Evolutionary conservation across 2,888 invertebrate species (phyloP).

Genomic region (Furcula furcula): DNA sequence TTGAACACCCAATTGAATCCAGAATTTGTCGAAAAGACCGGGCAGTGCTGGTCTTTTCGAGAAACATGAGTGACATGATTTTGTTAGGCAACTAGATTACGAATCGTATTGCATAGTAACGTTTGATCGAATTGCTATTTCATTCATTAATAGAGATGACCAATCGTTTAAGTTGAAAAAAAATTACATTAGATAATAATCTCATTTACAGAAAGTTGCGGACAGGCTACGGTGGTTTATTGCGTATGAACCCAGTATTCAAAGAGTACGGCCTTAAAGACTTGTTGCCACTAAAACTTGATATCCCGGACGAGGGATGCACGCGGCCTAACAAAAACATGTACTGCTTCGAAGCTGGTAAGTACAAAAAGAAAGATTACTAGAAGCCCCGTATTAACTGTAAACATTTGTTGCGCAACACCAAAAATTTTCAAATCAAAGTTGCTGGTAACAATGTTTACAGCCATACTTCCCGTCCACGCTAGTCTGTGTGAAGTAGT

Average conservation of each 20-base stretch:
- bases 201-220: conserved; percentile 85
- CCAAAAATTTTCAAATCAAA: too few species aligned
- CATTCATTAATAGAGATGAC: too few species aligned
- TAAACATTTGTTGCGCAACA: not conserved
- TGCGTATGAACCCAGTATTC: conserved; percentile 95
- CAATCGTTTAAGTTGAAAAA: too few species aligned
- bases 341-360: conserved; percentile 96
- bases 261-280: conserved; percentile 93
- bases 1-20: too few species aligned
- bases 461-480: not conserved
- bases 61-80: too few species aligned
- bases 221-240: conserved; percentile 89
- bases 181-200: too few species aligned
- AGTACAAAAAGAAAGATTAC: conserved; percentile 37
- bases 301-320: conserved; percentile 96
- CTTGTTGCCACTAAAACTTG: conserved; percentile 91
- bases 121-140: too few species aligned
- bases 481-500: too few species aligned
- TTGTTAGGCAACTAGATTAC: too few species aligned
- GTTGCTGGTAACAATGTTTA: not conserved
- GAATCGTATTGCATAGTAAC: too few species aligned
- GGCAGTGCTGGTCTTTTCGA: too few species aligned
- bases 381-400: not conserved
- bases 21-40: too few species aligned
- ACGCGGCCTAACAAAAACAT: conserved; percentile 93